These are phyloP conservation scores for Lamprologus callipterus DNA, from an alignment of 2,113 vertebrate species.

Conservation along the genomic window DNA sequence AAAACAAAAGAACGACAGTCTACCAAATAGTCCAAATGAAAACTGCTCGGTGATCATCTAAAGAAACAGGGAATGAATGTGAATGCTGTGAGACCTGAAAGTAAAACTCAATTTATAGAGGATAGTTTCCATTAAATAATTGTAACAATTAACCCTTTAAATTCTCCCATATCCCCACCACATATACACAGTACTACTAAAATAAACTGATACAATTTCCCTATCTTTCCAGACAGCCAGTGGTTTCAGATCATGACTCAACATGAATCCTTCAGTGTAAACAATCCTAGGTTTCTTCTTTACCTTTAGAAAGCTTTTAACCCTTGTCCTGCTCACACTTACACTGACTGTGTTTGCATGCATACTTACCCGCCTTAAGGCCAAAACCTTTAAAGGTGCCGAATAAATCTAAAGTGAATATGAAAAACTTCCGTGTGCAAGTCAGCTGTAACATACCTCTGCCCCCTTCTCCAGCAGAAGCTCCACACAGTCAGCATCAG, in stretches of 20 bases:
- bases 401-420: background rate
- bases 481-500: constrained; percentile 91
- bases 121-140: background rate
- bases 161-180: background rate
- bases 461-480: constrained; percentile 93
- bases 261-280: background rate
- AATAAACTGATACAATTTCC: background rate
- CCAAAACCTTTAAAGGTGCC: background rate
- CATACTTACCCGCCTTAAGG: background rate
- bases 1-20: background rate
- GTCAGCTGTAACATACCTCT: constrained; percentile 70
- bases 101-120: background rate
- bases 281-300: background rate
- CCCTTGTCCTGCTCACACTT: background rate
- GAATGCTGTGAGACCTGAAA: background rate
- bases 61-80: background rate
- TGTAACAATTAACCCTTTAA: background rate
- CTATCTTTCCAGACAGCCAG: background rate
- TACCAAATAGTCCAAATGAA: background rate
- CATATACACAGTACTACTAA: background rate
- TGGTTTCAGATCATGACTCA: background rate
- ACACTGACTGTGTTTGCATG: background rate
- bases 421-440: background rate
- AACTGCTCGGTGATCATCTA: background rate
- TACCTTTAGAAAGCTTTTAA: accelerated